Conservation (phyloP, 1,140 invertebrate genomes). For the Asobara japonica region DNA sequence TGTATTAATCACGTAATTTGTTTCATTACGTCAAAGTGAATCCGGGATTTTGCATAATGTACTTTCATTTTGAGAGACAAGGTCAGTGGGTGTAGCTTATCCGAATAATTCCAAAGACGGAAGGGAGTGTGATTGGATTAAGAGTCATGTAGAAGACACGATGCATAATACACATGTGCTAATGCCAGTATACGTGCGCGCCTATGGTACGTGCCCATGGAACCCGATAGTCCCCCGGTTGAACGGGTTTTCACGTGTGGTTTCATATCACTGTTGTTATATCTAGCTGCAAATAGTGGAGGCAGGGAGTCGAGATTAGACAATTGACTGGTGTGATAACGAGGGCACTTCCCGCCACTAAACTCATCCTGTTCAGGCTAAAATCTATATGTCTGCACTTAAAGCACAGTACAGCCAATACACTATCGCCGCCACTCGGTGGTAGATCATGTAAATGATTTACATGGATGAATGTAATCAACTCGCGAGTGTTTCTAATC, state of each 20-base stretch:
- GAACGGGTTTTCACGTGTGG: constrained; percentile 13
- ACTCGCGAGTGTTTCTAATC: neutral
- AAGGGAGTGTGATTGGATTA: constrained; percentile 3
- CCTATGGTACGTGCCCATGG: constrained; percentile 10
- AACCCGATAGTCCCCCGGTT: constrained; percentile 13
- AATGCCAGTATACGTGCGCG: neutral
- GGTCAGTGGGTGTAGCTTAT: neutral
- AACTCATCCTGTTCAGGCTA: constrained; percentile 49
- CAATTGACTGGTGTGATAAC: constrained; percentile 58
- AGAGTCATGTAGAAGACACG: neutral
- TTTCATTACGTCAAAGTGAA: neutral
- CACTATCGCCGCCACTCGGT: neutral
- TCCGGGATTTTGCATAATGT: neutral
- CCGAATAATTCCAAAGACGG: constrained; percentile 5
- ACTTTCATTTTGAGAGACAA: neutral
- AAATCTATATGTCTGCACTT: constrained; percentile 25
- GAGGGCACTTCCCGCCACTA: constrained; percentile 57
- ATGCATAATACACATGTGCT: constrained; percentile 4
- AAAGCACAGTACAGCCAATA: neutral
- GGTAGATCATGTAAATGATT: neutral
- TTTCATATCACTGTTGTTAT: constrained; percentile 13
- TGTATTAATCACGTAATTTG: neutral
- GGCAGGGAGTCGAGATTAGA: constrained; percentile 48
- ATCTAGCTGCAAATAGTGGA: neutral
- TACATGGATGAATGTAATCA: neutral